A percentile compares a stretch with the other conserved stretches of the same genome.
These are phyloP conservation scores for Litocranius walleri DNA, from an alignment of 2,113 vertebrate genomes.

Conservation along the genomic window DNA sequence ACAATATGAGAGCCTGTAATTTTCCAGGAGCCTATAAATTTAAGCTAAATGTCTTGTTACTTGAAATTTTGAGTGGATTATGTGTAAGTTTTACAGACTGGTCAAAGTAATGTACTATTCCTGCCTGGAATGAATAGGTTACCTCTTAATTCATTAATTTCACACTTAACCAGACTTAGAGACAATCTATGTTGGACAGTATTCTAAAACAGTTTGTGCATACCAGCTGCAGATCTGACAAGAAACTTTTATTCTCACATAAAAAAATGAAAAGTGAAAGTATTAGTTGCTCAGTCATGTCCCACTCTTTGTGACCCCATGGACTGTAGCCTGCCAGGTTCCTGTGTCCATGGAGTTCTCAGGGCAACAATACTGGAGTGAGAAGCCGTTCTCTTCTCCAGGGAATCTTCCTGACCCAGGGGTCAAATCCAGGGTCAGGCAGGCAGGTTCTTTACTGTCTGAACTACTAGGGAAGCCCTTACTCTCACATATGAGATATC, in stretches of 20 bases:
- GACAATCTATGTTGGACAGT: not conserved
- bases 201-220: not conserved
- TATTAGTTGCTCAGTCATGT: not conserved
- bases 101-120: not conserved
- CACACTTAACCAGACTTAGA: not conserved
- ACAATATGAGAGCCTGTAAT: not conserved
- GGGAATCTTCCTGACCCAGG: not conserved
- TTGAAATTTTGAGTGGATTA: not conserved
- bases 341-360: not conserved
- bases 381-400: not conserved
- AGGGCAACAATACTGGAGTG: not conserved
- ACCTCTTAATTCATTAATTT: not conserved
- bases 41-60: not conserved
- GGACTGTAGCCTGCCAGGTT: not conserved
- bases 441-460: not conserved
- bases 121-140: not conserved
- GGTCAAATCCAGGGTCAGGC: not conserved
- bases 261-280: not conserved
- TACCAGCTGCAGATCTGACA: not conserved
- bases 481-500: not conserved
- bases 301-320: not conserved
- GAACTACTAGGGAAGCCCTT: not conserved
- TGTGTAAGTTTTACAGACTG: not conserved
- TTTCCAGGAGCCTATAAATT: not conserved
- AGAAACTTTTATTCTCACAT: not conserved